phyloP scores from a whole-genome alignment of 2,888 invertebrate genomes.

The Rhopalosiphum nymphaeae region DNA sequence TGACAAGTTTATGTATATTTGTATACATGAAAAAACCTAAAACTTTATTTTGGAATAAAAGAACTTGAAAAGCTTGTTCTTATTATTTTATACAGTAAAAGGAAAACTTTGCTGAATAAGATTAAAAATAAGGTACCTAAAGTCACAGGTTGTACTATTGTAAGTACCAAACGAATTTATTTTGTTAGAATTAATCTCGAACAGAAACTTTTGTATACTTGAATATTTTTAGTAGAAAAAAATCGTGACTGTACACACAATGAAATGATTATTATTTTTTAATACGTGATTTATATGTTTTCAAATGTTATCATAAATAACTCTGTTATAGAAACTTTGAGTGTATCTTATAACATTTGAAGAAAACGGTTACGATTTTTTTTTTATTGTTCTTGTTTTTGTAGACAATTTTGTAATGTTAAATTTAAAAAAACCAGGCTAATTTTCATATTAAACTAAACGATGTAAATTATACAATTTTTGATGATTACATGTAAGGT shows the following conservation, averaged over 20 bases:
- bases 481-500: neutral
- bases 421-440: neutral
- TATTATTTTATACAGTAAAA: conserved; percentile 27
- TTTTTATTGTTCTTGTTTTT: neutral
- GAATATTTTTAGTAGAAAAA: conserved; percentile 23
- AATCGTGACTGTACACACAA: neutral
- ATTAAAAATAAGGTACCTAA: conserved; percentile 47
- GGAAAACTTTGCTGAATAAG: conserved; percentile 48
- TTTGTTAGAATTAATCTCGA: conserved; percentile 42
- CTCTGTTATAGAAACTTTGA: neutral
- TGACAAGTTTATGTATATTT: conserved; percentile 22
- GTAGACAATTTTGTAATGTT: neutral
- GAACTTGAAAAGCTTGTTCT: conserved; percentile 3
- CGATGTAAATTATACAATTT: neutral
- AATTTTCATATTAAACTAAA: neutral
- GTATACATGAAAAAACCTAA: conserved; percentile 18
- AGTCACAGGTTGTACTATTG: neutral
- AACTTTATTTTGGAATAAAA: conserved; percentile 26
- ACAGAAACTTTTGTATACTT: conserved; percentile 39
- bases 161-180: conserved; percentile 32
- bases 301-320: conserved; percentile 23
- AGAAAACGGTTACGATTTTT: neutral
- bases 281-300: conserved; percentile 33
- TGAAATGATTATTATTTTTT: conserved; percentile 24
- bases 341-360: neutral